Evolutionary conservation across 2,797 vertebrate species (phyloP).

Genomic region (Hypotaenidia philippensis): DNA sequence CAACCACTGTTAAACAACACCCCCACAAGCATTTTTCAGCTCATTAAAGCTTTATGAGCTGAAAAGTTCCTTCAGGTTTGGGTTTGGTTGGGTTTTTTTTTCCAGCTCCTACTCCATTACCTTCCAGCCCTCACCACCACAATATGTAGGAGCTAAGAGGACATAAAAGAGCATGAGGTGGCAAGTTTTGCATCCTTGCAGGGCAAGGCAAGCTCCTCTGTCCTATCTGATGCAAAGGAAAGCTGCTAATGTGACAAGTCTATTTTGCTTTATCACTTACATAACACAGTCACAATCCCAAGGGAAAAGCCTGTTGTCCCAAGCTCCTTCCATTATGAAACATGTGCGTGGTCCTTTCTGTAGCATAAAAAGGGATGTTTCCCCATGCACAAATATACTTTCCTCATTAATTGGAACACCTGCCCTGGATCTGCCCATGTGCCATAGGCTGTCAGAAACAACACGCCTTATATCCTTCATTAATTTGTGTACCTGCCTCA

Average conservation of each 20-base stretch:
- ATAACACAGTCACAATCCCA: fast-evolving
- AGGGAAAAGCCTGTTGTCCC: not conserved
- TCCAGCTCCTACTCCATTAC: slow-evolving; percentile 54
- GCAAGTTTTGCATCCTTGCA: not conserved
- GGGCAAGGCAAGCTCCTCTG: not conserved
- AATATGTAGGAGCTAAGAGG: not conserved
- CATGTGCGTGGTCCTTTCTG: not conserved
- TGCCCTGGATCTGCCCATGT: slow-evolving; percentile 5
- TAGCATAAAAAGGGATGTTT: not conserved
- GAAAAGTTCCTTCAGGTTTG: slow-evolving; percentile 72
- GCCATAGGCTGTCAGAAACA: not conserved
- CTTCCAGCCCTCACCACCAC: slow-evolving; percentile 2
- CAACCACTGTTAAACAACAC: slow-evolving; percentile 69
- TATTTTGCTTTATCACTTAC: not conserved
- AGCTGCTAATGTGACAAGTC: not conserved
- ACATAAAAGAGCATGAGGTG: not conserved
- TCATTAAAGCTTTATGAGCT: slow-evolving; percentile 81
- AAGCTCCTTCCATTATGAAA: slow-evolving; percentile 22
- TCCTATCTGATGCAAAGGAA: not conserved
- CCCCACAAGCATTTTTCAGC: slow-evolving; percentile 76
- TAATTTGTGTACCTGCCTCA: slow-evolving; percentile 65
- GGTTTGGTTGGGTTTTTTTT: not conserved
- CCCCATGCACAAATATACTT: slow-evolving; percentile 2
- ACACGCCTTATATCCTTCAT: not conserved
- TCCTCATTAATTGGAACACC: slow-evolving; percentile 49